These are phyloP conservation scores for Synergus laeviventris DNA, from an alignment of 2,888 invertebrate species.

Conservation along the genomic window DNA sequence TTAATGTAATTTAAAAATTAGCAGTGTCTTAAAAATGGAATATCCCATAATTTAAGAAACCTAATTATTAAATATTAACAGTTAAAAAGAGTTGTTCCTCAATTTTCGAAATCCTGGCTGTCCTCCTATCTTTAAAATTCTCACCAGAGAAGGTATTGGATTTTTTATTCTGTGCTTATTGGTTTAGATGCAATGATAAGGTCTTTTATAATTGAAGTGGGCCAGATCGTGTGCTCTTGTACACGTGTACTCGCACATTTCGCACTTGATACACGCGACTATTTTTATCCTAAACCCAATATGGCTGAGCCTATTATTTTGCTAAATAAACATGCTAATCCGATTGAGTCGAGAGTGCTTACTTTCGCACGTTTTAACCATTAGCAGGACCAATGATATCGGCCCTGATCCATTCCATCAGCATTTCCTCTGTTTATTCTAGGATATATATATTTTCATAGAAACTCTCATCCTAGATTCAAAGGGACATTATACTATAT, in stretches of 20 bases:
- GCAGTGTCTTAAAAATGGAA: not conserved
- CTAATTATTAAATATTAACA: too few species aligned
- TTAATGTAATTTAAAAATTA: not conserved
- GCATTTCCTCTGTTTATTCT: not conserved
- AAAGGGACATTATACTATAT: not conserved
- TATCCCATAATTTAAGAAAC: too few species aligned
- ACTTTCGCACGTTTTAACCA: constrained; percentile 70
- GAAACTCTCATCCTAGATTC: not conserved
- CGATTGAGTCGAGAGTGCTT: constrained; percentile 68
- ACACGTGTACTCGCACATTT: constrained; percentile 3
- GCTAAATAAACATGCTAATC: constrained; percentile 68
- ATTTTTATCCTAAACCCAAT: constrained; percentile 42
- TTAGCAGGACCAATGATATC: constrained; percentile 15
- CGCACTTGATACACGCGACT: constrained; percentile 13
- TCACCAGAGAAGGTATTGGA: too few species aligned
- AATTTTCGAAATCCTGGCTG: too few species aligned
- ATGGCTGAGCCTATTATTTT: constrained; percentile 64
- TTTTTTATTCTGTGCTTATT: constrained; percentile 4
- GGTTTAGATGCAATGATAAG: constrained; percentile 20
- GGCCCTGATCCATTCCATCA: not conserved
- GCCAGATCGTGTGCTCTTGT: constrained; percentile 20
- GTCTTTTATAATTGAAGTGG: constrained; percentile 27
- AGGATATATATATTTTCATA: too few species aligned
- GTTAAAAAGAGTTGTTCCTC: too few species aligned
- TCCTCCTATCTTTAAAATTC: too few species aligned